phyloP scores from a whole-genome alignment of 2,113 vertebrate genomes.

The Athene cunicularia region DNA sequence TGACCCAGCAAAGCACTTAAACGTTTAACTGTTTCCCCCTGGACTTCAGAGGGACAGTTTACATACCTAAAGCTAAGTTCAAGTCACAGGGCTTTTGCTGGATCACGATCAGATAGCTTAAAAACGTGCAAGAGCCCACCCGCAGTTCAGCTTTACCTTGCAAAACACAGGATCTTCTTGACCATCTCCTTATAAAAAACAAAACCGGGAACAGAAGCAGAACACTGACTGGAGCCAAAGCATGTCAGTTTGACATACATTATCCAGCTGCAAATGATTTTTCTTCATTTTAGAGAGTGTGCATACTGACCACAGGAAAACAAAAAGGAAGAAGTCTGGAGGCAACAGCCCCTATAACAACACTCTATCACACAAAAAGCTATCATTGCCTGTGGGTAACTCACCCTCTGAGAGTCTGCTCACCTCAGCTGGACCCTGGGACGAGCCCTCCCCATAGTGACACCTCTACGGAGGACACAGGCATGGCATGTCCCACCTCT shows the following conservation, averaged over 20 bases:
- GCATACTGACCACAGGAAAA: neutral
- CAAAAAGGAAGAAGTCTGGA: neutral
- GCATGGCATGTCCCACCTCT: neutral
- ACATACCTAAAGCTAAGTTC: neutral
- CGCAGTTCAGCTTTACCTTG: neutral
- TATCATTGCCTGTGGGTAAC: neutral
- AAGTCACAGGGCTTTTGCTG: neutral
- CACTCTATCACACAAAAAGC: neutral
- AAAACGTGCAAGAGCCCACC: neutral
- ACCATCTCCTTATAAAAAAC: neutral
- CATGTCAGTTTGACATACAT: neutral
- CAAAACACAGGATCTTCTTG: neutral
- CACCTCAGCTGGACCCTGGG: neutral
- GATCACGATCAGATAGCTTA: neutral
- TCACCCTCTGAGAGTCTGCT: neutral
- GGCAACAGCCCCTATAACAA: neutral
- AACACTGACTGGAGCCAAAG: neutral
- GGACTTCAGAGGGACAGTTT: neutral
- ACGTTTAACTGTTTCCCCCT: neutral
- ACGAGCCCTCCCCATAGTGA: neutral
- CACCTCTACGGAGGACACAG: neutral
- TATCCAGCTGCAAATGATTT: neutral
- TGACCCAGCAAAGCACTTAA: slow-evolving; percentile 23
- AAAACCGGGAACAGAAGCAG: neutral
- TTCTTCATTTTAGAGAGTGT: neutral